A percentile compares a stretch with the other conserved stretches of the same genome.
phyloP scores from a whole-genome alignment of 2,888 invertebrate genomes.

The Elegia similella region DNA sequence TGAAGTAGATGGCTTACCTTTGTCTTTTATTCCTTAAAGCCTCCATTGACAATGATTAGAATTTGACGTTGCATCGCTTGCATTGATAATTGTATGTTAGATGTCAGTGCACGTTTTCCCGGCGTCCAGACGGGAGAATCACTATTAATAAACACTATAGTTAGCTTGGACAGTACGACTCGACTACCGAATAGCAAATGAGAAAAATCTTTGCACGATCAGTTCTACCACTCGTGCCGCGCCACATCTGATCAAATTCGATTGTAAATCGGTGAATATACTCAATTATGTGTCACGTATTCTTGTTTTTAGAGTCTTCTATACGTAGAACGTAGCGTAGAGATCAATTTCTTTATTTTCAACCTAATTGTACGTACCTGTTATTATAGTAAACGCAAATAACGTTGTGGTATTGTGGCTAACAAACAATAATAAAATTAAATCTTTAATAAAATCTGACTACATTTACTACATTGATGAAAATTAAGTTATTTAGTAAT shows the following conservation, averaged over 20 bases:
- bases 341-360: too few relatives aligned
- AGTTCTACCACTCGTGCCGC: conserved; percentile 30
- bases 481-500: neutral
- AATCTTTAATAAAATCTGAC: neutral
- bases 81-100: conserved; percentile 20
- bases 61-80: neutral
- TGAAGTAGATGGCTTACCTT: neutral
- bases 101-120: conserved; percentile 41
- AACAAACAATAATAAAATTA: neutral
- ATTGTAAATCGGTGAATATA: conserved; percentile 6
- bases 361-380: too few relatives aligned
- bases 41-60: neutral
- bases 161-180: conserved; percentile 55
- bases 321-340: too few relatives aligned
- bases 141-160: conserved; percentile 64
- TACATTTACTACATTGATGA: neutral
- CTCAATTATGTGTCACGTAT: too few relatives aligned
- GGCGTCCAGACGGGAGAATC: conserved; percentile 43
- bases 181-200: conserved; percentile 66
- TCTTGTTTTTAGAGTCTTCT: too few relatives aligned
- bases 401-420: neutral
- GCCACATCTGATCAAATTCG: conserved; percentile 6
- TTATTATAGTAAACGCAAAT: neutral
- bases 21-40: neutral
- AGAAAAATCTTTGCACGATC: conserved; percentile 59